Base-by-base conservation (phyloP, 2,797 vertebrate species). In the Thunnus albacares region DNA sequence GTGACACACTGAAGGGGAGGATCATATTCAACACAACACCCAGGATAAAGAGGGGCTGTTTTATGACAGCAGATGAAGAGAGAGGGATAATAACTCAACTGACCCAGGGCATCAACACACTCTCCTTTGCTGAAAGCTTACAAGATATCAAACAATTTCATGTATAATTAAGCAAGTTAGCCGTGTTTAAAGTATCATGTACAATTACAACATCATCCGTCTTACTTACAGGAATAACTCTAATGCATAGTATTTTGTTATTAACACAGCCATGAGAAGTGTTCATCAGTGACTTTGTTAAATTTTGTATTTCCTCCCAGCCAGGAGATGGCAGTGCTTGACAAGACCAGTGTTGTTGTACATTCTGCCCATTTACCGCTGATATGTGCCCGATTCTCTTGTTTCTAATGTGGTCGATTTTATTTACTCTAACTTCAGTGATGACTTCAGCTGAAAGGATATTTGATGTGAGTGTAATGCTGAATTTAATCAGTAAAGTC, bases 301-400 rank as follows among this genome's bases (percentile, higher is more conserved):
- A 3, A 6, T 3, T 33, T 18, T 17, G 28, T 12, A 24, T 38
- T 52, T 41, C 20, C 41, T 33, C 28, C n/a, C 7, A 47, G 60
- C 85, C 94, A 94, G 92, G 13, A 92, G 93, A 86, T 89, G 94
- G 94, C 93, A 94, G 86, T 92, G 81, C 76, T 87, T 81, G 71
- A 89, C 90, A 84, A 83, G 69, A 85, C 11, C 77, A 73, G 35
- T 20, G 24, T 0, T 61, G 58, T 18, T 28, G 14, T 26, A 17
- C 3, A 5, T 57, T 75, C 17, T 60, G 13, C 52, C 0, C 18
- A 24, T 57, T 69, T n/a, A 18, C 28, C 4, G 3, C 56, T 70
- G 33, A 47, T 5, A 26, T 45, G 11, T 51, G 33, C 68, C 56
- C 64, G n/a, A 58, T 7, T 51, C 13, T 56, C 49, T n/a, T 63